Evolutionary conservation across 2,113 vertebrate genomes (phyloP).

Genomic region (Silurus glanis): DNA sequence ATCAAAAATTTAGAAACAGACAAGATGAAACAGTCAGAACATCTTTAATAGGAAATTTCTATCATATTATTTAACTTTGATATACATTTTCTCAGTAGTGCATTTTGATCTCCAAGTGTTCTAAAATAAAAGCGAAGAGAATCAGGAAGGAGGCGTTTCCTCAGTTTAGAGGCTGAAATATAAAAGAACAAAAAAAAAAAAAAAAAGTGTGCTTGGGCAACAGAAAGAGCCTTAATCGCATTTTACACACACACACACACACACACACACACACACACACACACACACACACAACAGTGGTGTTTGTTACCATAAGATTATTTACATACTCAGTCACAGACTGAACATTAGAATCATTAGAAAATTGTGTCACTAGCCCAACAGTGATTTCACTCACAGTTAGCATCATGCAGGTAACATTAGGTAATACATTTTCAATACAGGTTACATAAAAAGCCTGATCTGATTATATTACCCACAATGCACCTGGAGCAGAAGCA

Average conservation of each 20-base stretch:
- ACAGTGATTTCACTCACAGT: background rate
- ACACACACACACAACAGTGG: background rate
- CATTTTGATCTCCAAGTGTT: conserved; percentile 54
- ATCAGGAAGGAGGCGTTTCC: background rate
- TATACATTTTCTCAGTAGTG: conserved; percentile 63
- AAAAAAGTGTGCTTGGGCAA: too few species aligned
- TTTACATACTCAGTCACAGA: conserved; percentile 15
- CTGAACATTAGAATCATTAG: background rate
- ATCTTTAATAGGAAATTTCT: conserved; percentile 70
- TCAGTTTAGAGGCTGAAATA: background rate
- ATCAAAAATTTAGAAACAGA: background rate
- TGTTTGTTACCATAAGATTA: background rate
- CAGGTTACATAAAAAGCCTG: background rate
- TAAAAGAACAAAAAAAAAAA: background rate
- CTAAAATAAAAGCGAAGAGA: background rate
- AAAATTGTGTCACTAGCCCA: background rate
- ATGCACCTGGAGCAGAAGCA: background rate
- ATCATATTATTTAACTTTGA: conserved; percentile 55
- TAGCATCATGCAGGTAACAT: background rate
- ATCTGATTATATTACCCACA: background rate
- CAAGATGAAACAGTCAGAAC: conserved; percentile 63
- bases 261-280: background rate
- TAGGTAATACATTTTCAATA: background rate
- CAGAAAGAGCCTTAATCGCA: background rate
- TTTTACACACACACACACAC: background rate